phyloP scores from a whole-genome alignment of 2,113 vertebrate species.

The Channa maculata region DNA sequence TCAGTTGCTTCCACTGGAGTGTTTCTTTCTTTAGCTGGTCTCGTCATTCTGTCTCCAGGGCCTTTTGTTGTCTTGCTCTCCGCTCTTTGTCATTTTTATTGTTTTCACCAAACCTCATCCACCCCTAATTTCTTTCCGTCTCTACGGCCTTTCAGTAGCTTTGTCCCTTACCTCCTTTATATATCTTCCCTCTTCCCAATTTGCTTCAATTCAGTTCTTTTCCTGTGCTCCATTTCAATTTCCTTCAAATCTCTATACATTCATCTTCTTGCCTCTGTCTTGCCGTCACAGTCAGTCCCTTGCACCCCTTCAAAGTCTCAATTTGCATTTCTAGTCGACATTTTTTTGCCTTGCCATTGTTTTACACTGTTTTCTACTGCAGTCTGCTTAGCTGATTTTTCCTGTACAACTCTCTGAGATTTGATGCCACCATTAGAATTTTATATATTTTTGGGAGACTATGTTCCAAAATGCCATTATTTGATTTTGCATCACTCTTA shows the following conservation, averaged over 20 bases:
- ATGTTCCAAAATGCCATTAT: background rate
- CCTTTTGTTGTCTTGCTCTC: slow-evolving; percentile 2
- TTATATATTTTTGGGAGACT: background rate
- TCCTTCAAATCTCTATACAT: slow-evolving; percentile 25
- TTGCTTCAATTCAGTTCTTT: slow-evolving; percentile 20
- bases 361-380: background rate
- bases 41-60: slow-evolving; percentile 3
- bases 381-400: background rate
- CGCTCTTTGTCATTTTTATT: slow-evolving; percentile 4
- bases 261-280: slow-evolving; percentile 2
- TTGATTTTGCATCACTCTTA: too few relatives aligned
- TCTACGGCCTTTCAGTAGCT: slow-evolving; percentile 10
- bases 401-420: background rate
- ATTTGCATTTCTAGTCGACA: background rate
- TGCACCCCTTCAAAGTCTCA: slow-evolving; percentile 6
- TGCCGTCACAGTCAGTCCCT: background rate
- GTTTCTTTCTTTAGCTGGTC: background rate
- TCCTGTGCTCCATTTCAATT: slow-evolving; percentile 21
- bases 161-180: slow-evolving; percentile 14
- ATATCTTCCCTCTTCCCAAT: slow-evolving; percentile 17
- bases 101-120: slow-evolving; percentile 12
- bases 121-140: slow-evolving; percentile 5
- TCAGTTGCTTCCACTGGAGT: background rate
- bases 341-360: slow-evolving; percentile 10
- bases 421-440: slow-evolving; percentile 13